These are phyloP conservation scores for Meta bourneti DNA, from an alignment of 2,888 invertebrate species.

Conservation along the genomic window DNA sequence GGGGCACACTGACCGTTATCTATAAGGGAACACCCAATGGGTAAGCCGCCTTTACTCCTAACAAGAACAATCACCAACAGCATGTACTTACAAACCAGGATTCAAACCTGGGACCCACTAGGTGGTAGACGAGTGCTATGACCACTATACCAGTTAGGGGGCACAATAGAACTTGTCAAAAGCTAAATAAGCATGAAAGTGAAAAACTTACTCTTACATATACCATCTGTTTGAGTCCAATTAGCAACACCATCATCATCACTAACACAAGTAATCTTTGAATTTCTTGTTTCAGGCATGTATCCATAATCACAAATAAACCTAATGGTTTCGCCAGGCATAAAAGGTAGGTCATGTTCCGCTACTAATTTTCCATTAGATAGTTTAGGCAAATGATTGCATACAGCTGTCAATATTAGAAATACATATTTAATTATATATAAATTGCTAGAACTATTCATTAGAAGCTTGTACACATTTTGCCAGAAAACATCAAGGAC, in stretches of 20 bases:
- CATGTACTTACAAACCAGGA: too few species aligned
- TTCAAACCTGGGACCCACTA: too few species aligned
- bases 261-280: conserved; percentile 41
- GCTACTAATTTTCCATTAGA: conserved; percentile 36
- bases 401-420: conserved; percentile 28
- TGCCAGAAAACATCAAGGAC: not conserved
- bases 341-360: conserved; percentile 39
- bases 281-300: not conserved
- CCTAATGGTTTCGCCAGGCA: conserved; percentile 24
- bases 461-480: not conserved
- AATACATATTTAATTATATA: not conserved
- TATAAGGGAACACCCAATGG: too few species aligned
- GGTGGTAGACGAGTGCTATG: too few species aligned
- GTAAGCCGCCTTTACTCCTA: too few species aligned
- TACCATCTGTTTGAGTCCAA: conserved; percentile 50
- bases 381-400: conserved; percentile 41
- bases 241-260: conserved; percentile 33
- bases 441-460: not conserved
- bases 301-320: conserved; percentile 50
- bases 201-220: conserved; percentile 58
- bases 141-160: too few species aligned
- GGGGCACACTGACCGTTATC: too few species aligned
- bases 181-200: not conserved
- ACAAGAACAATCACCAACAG: too few species aligned
- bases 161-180: not conserved